phyloP scores from a whole-genome alignment of 2,888 invertebrate species.

The Agrypnus murinus region DNA sequence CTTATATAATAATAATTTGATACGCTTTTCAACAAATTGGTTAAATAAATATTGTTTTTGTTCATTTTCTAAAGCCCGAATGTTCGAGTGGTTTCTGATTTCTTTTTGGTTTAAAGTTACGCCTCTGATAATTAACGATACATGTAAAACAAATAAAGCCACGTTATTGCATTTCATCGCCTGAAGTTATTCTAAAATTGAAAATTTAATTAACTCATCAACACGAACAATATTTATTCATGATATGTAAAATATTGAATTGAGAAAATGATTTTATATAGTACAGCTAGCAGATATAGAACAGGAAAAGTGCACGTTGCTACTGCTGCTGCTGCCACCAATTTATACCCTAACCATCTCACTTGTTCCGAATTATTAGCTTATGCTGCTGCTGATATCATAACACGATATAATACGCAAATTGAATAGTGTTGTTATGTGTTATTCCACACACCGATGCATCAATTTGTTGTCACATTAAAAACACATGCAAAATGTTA shows the following conservation, averaged over 20 bases:
- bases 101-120: constrained; percentile 20
- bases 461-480: constrained; percentile 43
- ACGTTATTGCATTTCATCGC: constrained; percentile 34
- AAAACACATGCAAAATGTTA: constrained; percentile 40
- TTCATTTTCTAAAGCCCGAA: background rate
- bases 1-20: no score
- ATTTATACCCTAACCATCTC: constrained; percentile 30
- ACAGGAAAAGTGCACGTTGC: constrained; percentile 13
- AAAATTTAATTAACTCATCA: constrained; percentile 36
- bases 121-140: constrained; percentile 27
- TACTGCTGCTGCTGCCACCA: background rate
- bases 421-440: constrained; percentile 37
- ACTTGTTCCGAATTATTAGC: constrained; percentile 36
- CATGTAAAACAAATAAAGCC: constrained; percentile 30
- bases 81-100: background rate
- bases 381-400: constrained; percentile 32
- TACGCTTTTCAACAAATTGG: no score
- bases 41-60: constrained; percentile 3
- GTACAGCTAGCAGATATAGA: no score
- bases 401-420: constrained; percentile 38
- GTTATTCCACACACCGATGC: constrained; percentile 37
- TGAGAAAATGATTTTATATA: constrained; percentile 27
- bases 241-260: constrained; percentile 39
- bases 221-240: constrained; percentile 35
- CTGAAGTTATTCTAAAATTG: constrained; percentile 36